These are phyloP conservation scores for Camponotus floridanus DNA, from an alignment of 1,140 invertebrate genomes.

Conservation along the genomic window DNA sequence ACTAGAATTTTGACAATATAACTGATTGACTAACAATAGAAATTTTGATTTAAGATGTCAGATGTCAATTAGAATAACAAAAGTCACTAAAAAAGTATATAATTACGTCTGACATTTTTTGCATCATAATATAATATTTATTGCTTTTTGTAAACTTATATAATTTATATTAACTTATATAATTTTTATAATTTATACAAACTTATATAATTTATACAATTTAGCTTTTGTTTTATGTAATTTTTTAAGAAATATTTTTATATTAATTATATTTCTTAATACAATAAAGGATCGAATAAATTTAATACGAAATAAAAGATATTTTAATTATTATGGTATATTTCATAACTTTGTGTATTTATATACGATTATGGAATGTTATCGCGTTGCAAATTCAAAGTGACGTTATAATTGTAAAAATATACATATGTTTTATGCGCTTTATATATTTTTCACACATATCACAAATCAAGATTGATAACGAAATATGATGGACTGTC, in stretches of 20 bases:
- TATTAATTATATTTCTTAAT: neutral
- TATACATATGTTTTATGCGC: neutral
- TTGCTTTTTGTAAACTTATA: neutral
- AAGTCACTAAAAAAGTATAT: neutral
- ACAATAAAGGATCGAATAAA: neutral
- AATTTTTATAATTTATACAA: no score
- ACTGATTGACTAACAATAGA: neutral
- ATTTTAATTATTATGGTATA: neutral
- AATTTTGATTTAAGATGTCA: neutral
- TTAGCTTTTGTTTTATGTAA: neutral
- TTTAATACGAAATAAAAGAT: neutral
- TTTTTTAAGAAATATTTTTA: neutral
- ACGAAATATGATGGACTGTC: neutral
- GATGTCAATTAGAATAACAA: neutral
- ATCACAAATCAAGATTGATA: constrained; percentile 29
- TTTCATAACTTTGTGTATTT: neutral
- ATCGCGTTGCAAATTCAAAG: constrained; percentile 10
- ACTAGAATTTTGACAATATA: neutral
- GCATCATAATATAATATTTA: neutral
- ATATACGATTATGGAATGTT: constrained; percentile 1
- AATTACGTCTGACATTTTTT: neutral
- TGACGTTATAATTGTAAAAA: constrained; percentile 20
- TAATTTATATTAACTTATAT: no score
- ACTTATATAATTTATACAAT: no score
- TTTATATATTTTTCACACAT: no score